Percentiles rank a stretch among this genome's conserved stretches.
Evolutionary conservation across 1,140 invertebrate genomes (phyloP).

Genomic region (Drosophila arawakana): DNA sequence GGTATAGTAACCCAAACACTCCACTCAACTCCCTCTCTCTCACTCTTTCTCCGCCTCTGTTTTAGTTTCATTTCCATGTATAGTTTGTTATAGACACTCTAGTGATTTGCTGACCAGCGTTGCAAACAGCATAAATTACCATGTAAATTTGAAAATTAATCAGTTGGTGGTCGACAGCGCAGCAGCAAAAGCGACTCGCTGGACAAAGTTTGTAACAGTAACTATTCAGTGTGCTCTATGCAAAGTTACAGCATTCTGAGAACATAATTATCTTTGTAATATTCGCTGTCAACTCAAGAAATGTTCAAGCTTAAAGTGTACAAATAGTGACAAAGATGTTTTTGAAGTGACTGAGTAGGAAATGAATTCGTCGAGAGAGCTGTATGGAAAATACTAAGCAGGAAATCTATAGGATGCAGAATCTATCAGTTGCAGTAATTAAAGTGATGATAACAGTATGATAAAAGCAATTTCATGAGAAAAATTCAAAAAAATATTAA

Average conservation of each 20-base stretch:
- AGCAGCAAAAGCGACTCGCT: constrained; percentile 10
- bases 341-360: neutral
- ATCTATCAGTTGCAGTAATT: no score
- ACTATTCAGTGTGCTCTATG: constrained; percentile 1
- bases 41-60: neutral
- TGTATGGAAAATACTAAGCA: no score
- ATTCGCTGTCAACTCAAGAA: neutral
- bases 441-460: no score
- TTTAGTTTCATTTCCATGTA: constrained; percentile 2
- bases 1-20: neutral
- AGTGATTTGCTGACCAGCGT: constrained; percentile 7
- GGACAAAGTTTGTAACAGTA: constrained; percentile 7
- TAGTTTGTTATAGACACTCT: constrained; percentile 6
- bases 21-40: neutral
- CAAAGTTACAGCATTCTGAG: neutral
- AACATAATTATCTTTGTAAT: constrained; percentile 11
- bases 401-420: no score
- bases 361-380: neutral
- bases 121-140: constrained; percentile 31
- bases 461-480: no score
- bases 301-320: neutral
- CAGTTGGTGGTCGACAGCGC: constrained; percentile 13
- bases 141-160: constrained; percentile 39
- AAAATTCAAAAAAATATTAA: no score
- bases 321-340: neutral